Evolutionary conservation across 1,140 invertebrate species (phyloP).

Genomic region (Phymorhynchus buccinoides): DNA sequence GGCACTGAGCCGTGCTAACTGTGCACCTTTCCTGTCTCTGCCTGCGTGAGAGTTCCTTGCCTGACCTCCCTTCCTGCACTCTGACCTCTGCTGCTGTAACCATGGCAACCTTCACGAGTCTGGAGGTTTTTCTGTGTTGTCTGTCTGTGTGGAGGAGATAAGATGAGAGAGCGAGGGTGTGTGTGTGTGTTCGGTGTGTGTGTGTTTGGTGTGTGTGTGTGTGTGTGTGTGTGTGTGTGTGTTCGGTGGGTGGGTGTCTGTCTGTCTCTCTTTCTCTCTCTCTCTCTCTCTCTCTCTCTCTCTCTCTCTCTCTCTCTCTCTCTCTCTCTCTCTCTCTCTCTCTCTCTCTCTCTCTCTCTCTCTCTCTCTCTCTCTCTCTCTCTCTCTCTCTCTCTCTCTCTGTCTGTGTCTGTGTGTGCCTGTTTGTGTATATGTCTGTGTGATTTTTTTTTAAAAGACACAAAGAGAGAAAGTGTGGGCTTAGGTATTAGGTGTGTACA

Average conservation of each 20-base stretch:
- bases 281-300: background rate
- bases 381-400: background rate
- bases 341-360: background rate
- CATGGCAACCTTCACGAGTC: background rate
- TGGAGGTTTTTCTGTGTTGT: background rate
- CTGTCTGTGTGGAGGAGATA: background rate
- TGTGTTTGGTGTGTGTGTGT: background rate
- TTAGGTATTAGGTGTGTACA: no score
- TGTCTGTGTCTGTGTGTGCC: background rate
- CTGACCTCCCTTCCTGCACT: background rate
- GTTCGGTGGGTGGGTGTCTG: background rate
- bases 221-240: constrained; percentile 8
- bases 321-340: background rate
- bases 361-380: background rate
- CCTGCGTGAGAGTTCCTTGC: constrained; percentile 22
- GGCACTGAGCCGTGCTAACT: background rate
- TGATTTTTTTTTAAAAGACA: background rate
- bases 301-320: background rate
- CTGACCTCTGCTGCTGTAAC: background rate
- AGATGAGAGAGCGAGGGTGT: background rate
- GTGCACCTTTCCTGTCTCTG: background rate
- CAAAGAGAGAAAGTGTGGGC: background rate
- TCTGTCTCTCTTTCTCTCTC: background rate
- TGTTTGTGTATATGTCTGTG: background rate
- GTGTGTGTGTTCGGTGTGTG: background rate